phyloP scores from a whole-genome alignment of 2,113 vertebrate genomes.

The Hypocryptadius cinnamomeus region DNA sequence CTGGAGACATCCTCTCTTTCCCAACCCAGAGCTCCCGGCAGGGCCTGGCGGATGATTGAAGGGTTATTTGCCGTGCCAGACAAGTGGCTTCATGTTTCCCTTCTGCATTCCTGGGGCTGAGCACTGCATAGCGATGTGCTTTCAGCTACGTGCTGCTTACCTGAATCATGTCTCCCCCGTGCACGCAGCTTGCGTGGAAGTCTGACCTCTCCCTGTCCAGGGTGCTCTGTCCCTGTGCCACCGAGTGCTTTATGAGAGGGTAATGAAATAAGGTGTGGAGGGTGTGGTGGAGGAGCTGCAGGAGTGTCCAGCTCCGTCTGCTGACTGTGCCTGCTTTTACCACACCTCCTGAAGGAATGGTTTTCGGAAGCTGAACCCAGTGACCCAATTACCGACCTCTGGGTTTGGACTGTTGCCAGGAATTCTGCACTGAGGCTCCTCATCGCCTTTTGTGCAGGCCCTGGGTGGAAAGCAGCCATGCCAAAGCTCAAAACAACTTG shows the following conservation, averaged over 20 bases:
- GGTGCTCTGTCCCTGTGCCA: not conserved
- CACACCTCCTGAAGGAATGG: not conserved
- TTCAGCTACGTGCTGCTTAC: not conserved
- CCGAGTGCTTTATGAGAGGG: not conserved
- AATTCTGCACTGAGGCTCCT: not conserved
- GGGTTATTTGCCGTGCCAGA: conserved; percentile 4
- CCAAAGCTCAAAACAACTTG: not conserved
- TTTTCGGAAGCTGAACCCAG: not conserved
- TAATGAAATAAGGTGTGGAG: not conserved
- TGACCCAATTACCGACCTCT: not conserved
- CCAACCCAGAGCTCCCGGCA: not conserved
- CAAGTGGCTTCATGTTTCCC: conserved; percentile 56
- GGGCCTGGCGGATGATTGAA: conserved; percentile 23
- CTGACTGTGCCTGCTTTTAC: not conserved
- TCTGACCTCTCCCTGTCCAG: not conserved
- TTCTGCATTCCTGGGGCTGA: conserved; percentile 23
- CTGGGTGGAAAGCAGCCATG: not conserved
- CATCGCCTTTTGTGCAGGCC: not conserved
- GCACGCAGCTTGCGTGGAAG: not conserved
- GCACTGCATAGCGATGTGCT: not conserved
- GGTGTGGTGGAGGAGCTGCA: not conserved
- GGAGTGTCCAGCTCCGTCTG: not conserved
- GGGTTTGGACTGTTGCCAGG: not conserved
- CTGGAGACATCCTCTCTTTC: not conserved
- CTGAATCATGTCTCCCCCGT: not conserved